Base-by-base conservation (phyloP, 1,140 invertebrate species). In the Lordiphosa clarofinis region DNA sequence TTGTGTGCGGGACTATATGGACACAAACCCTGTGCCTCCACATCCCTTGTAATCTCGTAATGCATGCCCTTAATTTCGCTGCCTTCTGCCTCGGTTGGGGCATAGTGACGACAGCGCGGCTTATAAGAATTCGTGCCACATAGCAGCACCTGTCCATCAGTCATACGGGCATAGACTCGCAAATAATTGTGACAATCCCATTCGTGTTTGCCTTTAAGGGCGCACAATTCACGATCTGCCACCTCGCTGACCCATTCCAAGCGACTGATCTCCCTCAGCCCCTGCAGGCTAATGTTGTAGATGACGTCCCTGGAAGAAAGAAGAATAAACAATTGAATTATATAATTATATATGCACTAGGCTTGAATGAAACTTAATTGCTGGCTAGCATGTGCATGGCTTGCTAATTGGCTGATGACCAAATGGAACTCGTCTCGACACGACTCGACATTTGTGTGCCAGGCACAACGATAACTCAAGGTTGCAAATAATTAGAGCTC, bases 91-190 rank as follows among this genome's bases (percentile, higher is more conserved):
- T 82, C 76, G 12, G 55, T 40, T 37, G 56, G 64, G 5, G 68
- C 58, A 52, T 88, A 88, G 44, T 87, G 92, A 48, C 97, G 92
- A 90, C 98, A 99, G 47, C 94, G 92, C 1, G 98, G 98, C 87
- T 97, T 98, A 90, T 95, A 99, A 4, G 97, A 96, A 90, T 99
- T 98, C 21, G 98, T 99, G 12, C 98, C 98, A 90, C 98, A 99
- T 39, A 99, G 93, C 48, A 97, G 91, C 19, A 97, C 91, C 58
- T 94, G 92, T 7, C 94, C 94, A 59, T 95, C 92, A 86, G 84
- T 92, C 9, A 89, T 93, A 4, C 90, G 86, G 4, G 90, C 90
- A 70, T 97, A 92, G 13, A 99, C 95, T 57, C 97, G 92, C 62
- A 99, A 94, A 89, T 97, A 99, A 90, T 99, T 99, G 90, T 99